phyloP scores from a whole-genome alignment of 2,888 invertebrate species.

The Ferrisia virgata region DNA sequence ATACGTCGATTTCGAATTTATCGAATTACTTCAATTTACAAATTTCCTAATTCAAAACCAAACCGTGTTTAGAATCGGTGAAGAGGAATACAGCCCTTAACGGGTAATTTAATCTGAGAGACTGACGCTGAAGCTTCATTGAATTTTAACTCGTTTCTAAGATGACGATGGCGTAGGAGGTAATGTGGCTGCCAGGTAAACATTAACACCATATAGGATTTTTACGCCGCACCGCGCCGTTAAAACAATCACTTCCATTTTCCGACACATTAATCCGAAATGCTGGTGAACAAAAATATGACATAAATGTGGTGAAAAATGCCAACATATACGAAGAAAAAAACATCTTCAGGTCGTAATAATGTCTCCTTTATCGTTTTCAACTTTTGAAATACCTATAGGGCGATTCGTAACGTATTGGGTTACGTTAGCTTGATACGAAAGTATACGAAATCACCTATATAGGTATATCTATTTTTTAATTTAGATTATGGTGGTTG shows the following conservation, averaged over 20 bases:
- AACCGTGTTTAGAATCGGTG: neutral
- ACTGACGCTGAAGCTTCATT: neutral
- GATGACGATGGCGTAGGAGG: neutral
- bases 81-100: neutral
- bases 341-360: neutral
- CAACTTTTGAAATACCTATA: neutral
- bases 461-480: too few relatives aligned
- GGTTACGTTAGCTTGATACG: too few relatives aligned
- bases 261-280: conserved; percentile 10
- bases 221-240: neutral
- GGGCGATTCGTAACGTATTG: neutral
- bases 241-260: conserved; percentile 7
- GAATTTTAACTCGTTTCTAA: neutral
- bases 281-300: neutral
- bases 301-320: conserved; percentile 11
- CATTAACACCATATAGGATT: neutral
- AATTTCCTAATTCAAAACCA: neutral
- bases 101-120: neutral
- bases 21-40: neutral
- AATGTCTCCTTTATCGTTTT: neutral
- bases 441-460: too few relatives aligned
- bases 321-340: neutral
- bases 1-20: neutral
- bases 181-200: neutral
- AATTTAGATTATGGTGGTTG: too few relatives aligned